These are phyloP conservation scores for Elysia crispata DNA, from an alignment of 2,888 invertebrate species.

Conservation along the genomic window DNA sequence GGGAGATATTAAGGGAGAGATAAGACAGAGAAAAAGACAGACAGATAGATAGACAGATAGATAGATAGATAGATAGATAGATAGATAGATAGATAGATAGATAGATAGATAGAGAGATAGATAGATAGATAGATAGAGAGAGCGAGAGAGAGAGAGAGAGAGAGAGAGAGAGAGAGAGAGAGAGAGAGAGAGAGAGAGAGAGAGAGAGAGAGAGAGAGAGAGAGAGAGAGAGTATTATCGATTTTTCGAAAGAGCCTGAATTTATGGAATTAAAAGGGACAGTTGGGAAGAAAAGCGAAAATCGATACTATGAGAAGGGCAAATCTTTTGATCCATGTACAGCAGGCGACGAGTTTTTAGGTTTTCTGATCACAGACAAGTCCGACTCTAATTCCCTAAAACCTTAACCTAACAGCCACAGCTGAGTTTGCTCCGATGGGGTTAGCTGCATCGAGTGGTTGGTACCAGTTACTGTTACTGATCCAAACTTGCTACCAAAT, in stretches of 20 bases:
- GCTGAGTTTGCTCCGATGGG: too few species aligned
- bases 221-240: not conserved
- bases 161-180: not conserved
- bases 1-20: not conserved
- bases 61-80: not conserved
- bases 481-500: too few species aligned
- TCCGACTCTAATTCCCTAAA: too few species aligned
- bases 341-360: too few species aligned
- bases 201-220: not conserved
- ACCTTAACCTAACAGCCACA: too few species aligned
- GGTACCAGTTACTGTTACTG: too few species aligned
- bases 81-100: constrained; percentile 23
- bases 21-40: constrained; percentile 9
- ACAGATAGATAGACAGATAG: not conserved
- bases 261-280: not conserved
- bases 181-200: not conserved
- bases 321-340: too few species aligned
- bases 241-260: not conserved
- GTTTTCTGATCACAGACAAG: too few species aligned
- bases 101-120: constrained; percentile 30
- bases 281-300: too few species aligned
- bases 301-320: too few species aligned
- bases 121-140: constrained; percentile 9
- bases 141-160: not conserved
- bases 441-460: too few species aligned